Base-by-base conservation (phyloP, 2,797 vertebrate species). In the Tamandua tetradactyla region DNA sequence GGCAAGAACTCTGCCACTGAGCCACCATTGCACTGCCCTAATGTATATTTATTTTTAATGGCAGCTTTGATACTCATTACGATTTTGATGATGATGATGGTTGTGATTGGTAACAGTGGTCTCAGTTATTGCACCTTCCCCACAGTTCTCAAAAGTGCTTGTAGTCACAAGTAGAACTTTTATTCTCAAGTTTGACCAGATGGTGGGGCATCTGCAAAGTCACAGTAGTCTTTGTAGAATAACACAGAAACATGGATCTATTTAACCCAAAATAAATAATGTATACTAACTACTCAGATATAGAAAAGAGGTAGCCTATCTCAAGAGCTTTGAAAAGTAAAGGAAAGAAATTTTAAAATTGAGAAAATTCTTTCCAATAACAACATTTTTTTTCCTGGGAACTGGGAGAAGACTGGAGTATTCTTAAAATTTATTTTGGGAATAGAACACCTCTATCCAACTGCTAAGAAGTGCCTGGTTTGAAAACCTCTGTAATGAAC, bases 221-320 rank as follows among this genome's bases (percentile, higher is more conserved):
- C 71, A 81, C 3, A 3, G 3, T 62, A 30, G 15, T 64, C 13
- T 92, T 66, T 57, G 37, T 80, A 74, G 35, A 59, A 49, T 69
- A 88, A 64, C 30, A 40, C 71, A 79, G 71, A 89, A 81, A 72
- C 25, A 80, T 11, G 68, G 59, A 40, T 59, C 37, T 47, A 0
- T 76, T 89, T 87, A 66, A 92, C 42, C 40, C 32, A 7, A 79
- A 89, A 92, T 71, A 80, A 69, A 69, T 22, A 88, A 23, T 69
- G 87, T n/a, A 52, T 57, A 30, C 62, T 74, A 76, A 87, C 71
- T 57, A 7, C 81, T 88, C 27, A 52, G 62, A 49, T 3, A 27
- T 15, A 94, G 61, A 57, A 9, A 89, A 93, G 71, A 44, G 27
- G 27, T 86, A 62, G 35, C 27, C 72, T 44, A 47, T 74, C 64